These are phyloP conservation scores for Riparia riparia DNA, from an alignment of 2,113 vertebrate genomes.

Conservation along the genomic window DNA sequence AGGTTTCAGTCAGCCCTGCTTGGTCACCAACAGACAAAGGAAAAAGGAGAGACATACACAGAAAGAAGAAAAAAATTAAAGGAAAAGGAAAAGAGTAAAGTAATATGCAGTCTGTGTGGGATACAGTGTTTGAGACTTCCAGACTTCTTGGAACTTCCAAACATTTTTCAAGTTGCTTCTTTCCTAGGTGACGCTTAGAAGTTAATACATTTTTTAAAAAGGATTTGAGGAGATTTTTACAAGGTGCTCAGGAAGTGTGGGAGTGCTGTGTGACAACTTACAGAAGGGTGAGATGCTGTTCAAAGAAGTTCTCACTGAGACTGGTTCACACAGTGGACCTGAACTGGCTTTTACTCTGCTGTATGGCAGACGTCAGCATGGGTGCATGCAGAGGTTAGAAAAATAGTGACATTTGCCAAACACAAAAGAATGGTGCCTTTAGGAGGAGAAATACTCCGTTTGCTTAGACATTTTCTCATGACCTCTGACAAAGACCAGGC, in stretches of 20 bases:
- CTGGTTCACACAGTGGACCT: neutral
- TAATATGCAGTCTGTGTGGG: neutral
- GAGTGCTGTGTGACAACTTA: constrained; percentile 1
- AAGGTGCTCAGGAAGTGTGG: neutral
- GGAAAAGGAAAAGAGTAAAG: neutral
- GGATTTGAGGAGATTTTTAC: constrained; percentile 6
- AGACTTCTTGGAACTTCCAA: neutral
- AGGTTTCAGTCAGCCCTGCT: neutral
- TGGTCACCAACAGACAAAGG: neutral
- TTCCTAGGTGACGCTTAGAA: neutral
- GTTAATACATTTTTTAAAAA: neutral
- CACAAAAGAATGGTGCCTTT: neutral
- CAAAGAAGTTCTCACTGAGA: neutral
- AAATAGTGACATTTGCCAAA: constrained; percentile 29
- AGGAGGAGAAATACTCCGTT: constrained; percentile 35
- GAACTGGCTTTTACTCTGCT: neutral
- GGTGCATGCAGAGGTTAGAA: constrained; percentile 28
- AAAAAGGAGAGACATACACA: neutral
- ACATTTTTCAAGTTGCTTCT: neutral
- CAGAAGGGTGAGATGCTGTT: neutral
- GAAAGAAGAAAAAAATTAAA: no score
- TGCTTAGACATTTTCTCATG: constrained; percentile 50
- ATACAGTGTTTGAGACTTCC: neutral
- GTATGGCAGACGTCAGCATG: neutral
- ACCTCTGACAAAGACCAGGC: neutral